Evolutionary conservation across 2,888 invertebrate species (phyloP), one percentile per base, ranked within the genome.

Genomic region (Catocala fraxini): DNA sequence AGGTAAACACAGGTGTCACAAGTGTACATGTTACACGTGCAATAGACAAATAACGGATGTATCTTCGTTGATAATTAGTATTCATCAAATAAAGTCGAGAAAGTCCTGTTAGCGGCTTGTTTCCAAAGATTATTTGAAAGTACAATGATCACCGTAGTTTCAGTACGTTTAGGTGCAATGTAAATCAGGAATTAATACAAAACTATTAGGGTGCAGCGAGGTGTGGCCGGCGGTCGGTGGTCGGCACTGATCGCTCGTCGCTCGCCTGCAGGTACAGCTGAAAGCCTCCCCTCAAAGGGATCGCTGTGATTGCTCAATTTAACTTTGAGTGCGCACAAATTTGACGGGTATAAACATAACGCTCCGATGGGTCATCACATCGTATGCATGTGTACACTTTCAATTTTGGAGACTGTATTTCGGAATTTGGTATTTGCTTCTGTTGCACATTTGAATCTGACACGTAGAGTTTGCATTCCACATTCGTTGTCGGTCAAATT

Each of bases 231-330:
- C 35, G 25, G 25, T 4, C 15, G 15, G 15, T 15, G 4, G 35
- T 53, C 5, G 43, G 58, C 15, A 33, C 39, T 45, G 15, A 15
- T 10, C 13, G 12, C 56, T 42, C 56, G 7, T 11, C 10, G 56
- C 9, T 45, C 4, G 41, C 63, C 12, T 25, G 48, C 11, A 51
- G 58, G 59, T 51, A 46, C 56, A 46, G 47, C 57, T 45, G 48
- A 65, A 69, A 68, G 51, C 56, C 53, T 51, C 59, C 66, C 58
- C 65, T 74, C 73, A 73, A 73, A 81, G 69, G 70, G 63, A 55
- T 60, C 54, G 49, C 51, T 56, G 51, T 47, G 64, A 68, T 67
- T 60, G 65, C 68, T 70, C 73, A 66, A 73, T 75, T 80, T 71
- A 69, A 66, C 62, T 59, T 51, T 46, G 60, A 68, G 43, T 58